Conservation (phyloP, 1,140 invertebrate species). For the Linepithema humile region DNA sequence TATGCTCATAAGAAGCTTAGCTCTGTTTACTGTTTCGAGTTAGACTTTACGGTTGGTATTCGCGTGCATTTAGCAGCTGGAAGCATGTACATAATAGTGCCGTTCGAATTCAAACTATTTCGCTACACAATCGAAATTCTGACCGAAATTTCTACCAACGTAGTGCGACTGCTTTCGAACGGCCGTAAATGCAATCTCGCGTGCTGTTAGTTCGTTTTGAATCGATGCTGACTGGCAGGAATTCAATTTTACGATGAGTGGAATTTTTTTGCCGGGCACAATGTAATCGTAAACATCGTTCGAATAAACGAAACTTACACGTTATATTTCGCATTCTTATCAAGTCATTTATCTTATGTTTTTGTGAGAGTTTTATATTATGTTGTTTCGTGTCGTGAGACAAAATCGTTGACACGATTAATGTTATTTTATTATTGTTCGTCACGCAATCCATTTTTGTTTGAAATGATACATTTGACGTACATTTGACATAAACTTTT, state of each 20-base stretch:
- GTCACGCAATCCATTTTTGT: neutral
- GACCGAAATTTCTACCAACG: neutral
- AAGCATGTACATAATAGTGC: constrained; percentile 50
- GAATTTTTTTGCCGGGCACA: neutral
- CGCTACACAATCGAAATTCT: constrained; percentile 64
- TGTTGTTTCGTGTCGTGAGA: neutral
- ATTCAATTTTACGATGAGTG: constrained; percentile 62
- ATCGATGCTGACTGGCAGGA: constrained; percentile 58
- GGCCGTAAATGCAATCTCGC: constrained; percentile 63
- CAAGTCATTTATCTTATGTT: constrained; percentile 29
- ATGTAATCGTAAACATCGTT: neutral
- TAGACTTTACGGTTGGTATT: constrained; percentile 61
- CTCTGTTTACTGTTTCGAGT: constrained; percentile 62
- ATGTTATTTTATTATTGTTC: neutral
- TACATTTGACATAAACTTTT: neutral
- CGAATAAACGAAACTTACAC: neutral
- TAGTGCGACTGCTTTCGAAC: neutral
- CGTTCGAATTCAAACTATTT: constrained; percentile 62
- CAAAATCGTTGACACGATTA: neutral
- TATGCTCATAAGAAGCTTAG: constrained; percentile 63
- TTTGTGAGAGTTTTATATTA: neutral
- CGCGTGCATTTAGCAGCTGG: constrained; percentile 55
- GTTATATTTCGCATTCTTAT: constrained; percentile 25
- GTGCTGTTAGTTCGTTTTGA: constrained; percentile 55
- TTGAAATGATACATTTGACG: neutral